Evolutionary conservation across 2,888 invertebrate species (phyloP).

Genomic region (Diogma glabrata): DNA sequence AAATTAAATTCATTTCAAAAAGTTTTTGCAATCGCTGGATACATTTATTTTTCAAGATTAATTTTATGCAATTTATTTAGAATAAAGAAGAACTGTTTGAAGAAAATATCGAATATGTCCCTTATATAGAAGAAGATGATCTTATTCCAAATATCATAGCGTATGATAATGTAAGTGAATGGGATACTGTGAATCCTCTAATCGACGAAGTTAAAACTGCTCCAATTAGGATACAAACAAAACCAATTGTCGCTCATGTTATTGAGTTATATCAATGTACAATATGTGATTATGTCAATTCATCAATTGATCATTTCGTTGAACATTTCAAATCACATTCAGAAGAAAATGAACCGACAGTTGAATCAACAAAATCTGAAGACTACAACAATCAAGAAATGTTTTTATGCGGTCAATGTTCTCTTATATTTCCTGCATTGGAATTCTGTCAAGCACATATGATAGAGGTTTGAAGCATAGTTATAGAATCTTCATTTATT

Average conservation of each 20-base stretch:
- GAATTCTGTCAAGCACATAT: slow-evolving; percentile 32
- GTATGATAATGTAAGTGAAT: too few relatives aligned
- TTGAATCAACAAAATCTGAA: background rate
- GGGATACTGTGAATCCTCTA: too few relatives aligned
- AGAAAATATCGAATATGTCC: slow-evolving; percentile 8
- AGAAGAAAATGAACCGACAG: background rate
- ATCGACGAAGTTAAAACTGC: too few relatives aligned
- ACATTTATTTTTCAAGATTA: too few relatives aligned
- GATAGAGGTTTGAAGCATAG: too few relatives aligned
- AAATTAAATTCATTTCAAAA: too few relatives aligned
- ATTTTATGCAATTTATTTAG: too few relatives aligned
- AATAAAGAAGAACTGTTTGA: slow-evolving; percentile 7
- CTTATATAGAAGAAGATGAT: slow-evolving; percentile 3
- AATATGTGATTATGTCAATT: slow-evolving; percentile 18
- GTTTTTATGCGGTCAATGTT: slow-evolving; percentile 25
- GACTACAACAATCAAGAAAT: slow-evolving; percentile 13
- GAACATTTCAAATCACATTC: slow-evolving; percentile 17
- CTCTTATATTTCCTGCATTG: slow-evolving; percentile 22
- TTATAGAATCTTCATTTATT: too few relatives aligned
- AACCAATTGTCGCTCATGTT: background rate
- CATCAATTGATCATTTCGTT: slow-evolving; percentile 14
- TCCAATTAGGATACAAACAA: too few relatives aligned
- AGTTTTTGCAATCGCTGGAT: too few relatives aligned
- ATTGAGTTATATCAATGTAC: slow-evolving; percentile 16
- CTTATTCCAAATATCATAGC: background rate